A percentile compares a stretch with the other conserved stretches of the same genome.
Evolutionary conservation across 2,888 invertebrate species (phyloP).

Genomic region (Gastracanthus pulcherrimus): DNA sequence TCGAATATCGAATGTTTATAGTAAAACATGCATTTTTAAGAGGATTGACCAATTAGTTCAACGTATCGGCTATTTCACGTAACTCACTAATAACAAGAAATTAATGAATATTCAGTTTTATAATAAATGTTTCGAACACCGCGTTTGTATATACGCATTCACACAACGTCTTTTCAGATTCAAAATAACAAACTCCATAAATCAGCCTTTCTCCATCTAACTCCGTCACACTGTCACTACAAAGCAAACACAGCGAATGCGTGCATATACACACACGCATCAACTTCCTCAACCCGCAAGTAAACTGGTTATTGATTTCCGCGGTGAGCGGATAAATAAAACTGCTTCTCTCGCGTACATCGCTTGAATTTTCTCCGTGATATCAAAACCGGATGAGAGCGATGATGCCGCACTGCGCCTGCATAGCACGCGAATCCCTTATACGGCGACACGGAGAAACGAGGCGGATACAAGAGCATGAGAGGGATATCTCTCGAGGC

Average conservation of each 20-base stretch:
- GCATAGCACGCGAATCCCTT: not conserved
- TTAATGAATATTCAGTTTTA: too few relatives aligned
- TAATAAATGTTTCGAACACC: too few relatives aligned
- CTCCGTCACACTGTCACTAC: not conserved
- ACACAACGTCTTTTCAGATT: too few relatives aligned
- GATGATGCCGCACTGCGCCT: not conserved
- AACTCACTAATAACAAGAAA: too few relatives aligned
- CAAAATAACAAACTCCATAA: too few relatives aligned
- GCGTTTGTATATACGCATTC: too few relatives aligned
- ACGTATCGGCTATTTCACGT: too few relatives aligned
- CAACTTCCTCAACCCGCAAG: not conserved
- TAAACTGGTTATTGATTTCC: slow-evolving; percentile 44
- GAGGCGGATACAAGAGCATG: not conserved
- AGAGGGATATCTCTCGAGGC: not conserved
- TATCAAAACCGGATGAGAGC: slow-evolving; percentile 23
- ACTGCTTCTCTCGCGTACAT: not conserved
- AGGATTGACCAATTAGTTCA: too few relatives aligned
- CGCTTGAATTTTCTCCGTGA: not conserved
- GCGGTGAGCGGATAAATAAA: slow-evolving; percentile 12
- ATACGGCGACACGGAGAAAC: not conserved
- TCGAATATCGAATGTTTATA: too few relatives aligned
- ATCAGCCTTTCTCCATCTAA: too few relatives aligned
- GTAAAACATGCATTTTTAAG: too few relatives aligned
- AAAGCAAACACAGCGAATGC: not conserved
- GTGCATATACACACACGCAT: not conserved